phyloP scores from a whole-genome alignment of 2,888 invertebrate species.

The Chloroclystis v-ata region DNA sequence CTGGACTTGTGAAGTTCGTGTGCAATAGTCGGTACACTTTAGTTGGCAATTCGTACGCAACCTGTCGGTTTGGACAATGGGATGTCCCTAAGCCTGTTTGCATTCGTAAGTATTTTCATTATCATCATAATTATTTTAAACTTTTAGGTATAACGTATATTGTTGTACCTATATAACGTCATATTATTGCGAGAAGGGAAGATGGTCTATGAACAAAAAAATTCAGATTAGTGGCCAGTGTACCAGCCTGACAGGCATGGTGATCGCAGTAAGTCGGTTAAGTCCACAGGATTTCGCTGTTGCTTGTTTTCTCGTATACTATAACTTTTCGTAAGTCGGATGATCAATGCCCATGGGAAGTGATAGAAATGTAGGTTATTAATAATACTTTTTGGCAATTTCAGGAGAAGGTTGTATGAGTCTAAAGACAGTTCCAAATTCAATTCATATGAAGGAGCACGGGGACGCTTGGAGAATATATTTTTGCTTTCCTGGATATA shows the following conservation, averaged over 20 bases:
- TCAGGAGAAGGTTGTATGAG: conserved; percentile 79
- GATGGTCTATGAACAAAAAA: too few relatives aligned
- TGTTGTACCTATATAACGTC: too few relatives aligned
- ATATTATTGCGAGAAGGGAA: too few relatives aligned
- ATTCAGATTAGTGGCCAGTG: too few relatives aligned
- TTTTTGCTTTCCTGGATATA: conserved; percentile 82
- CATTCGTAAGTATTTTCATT: conserved; percentile 81
- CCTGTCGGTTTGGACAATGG: conserved; percentile 85
- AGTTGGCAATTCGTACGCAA: conserved; percentile 83
- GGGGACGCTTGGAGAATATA: conserved; percentile 79
- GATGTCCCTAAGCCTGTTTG: conserved; percentile 83
- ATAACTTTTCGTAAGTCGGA: too few relatives aligned
- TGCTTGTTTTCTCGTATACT: too few relatives aligned
- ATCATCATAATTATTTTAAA: neutral
- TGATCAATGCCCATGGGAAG: too few relatives aligned
- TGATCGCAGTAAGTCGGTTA: too few relatives aligned
- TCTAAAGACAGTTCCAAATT: conserved; percentile 67
- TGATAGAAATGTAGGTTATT: too few relatives aligned
- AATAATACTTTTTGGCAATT: conserved; percentile 18
- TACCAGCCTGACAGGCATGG: too few relatives aligned
- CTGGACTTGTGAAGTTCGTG: conserved; percentile 75
- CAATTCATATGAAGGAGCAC: conserved; percentile 68
- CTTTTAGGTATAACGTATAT: neutral
- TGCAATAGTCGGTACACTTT: conserved; percentile 80
- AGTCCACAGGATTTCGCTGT: too few relatives aligned